Evolutionary conservation across 2,888 invertebrate species (phyloP), one percentile per base, ranked within the genome.

Genomic region (Heteromurus nitidus): DNA sequence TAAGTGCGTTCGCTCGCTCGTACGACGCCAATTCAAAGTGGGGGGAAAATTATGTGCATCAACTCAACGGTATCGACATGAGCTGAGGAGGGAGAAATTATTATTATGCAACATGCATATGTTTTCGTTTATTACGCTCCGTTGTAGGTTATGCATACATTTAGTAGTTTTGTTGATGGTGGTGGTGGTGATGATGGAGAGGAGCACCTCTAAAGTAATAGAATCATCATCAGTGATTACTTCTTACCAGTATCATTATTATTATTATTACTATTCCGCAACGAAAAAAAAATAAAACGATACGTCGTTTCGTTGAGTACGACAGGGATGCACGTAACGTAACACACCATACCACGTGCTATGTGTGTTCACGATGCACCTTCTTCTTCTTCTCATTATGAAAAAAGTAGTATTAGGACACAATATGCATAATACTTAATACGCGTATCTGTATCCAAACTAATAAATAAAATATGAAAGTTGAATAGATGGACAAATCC

Each of bases 381-480:
- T 67, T n/a, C n/a, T n/a, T n/a, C n/a, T n/a, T n/a, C n/a, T n/a
- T n/a, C 73, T 74, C 64, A 64, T 74, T 74, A 74, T 65, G 68
- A 74, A 65, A 65, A 74, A 50, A 55, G 36, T 65, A 55, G 36
- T 65, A 60, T 1, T 74, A 24, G 65, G 65, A 42, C 62, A 55
- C 55, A 22, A 1, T 55, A 30, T 69, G 24, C n/a, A 58, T 26
- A 58, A 7, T 47, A 28, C 50, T 36, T 65, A 75, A 67, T 67
- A 58, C 42, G 28, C 44, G 44, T 75, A 67, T 67, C 67, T 31
- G 75, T 67, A 67, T 67, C 67, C 75, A 67, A 67, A 75, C 75
- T 75, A 75, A 75, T 75, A 75, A 74, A 74, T 74, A 74, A 70
- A 75, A 75, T 67, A 67, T 75, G 75, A 75, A 75, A 75, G 75